A percentile compares a stretch with the other conserved stretches of the same genome.
These are phyloP conservation scores for Aleiodes alternator DNA, from an alignment of 2,888 invertebrate genomes.

Conservation along the genomic window DNA sequence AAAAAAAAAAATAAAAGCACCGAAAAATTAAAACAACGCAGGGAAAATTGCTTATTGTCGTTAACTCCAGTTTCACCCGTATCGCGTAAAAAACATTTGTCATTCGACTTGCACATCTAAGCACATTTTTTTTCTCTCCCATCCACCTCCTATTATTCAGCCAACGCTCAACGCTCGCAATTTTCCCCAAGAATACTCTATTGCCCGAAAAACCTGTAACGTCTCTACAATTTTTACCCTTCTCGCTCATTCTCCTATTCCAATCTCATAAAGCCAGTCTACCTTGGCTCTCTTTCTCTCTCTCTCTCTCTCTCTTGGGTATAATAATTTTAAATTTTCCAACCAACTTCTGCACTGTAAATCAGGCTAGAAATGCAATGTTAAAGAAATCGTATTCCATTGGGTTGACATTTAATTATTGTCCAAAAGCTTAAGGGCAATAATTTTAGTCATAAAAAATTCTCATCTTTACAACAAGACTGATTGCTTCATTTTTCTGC, in stretches of 20 bases:
- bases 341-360: slow-evolving; percentile 55
- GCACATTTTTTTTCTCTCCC: background rate
- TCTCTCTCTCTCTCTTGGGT: slow-evolving; percentile 46
- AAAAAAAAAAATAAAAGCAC: background rate
- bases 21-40: slow-evolving; percentile 4
- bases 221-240: slow-evolving; percentile 8
- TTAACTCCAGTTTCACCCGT: slow-evolving; percentile 16
- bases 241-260: background rate
- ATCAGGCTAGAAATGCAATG: slow-evolving; percentile 56
- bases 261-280: slow-evolving; percentile 29
- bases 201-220: background rate
- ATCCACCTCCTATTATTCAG: too few relatives aligned
- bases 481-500: background rate
- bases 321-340: slow-evolving; percentile 64
- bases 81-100: slow-evolving; percentile 23
- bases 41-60: slow-evolving; percentile 6
- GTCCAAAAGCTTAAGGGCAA: slow-evolving; percentile 6
- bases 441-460: slow-evolving; percentile 15
- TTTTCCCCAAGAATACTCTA: slow-evolving; percentile 8
- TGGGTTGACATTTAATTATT: slow-evolving; percentile 42
- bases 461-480: background rate
- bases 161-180: background rate
- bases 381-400: slow-evolving; percentile 42
- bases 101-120: slow-evolving; percentile 4
- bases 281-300: slow-evolving; percentile 41